Percentiles rank a stretch among this genome's conserved stretches.
phyloP scores from a whole-genome alignment of 2,797 vertebrate species.

The Enteromius viviparus region DNA sequence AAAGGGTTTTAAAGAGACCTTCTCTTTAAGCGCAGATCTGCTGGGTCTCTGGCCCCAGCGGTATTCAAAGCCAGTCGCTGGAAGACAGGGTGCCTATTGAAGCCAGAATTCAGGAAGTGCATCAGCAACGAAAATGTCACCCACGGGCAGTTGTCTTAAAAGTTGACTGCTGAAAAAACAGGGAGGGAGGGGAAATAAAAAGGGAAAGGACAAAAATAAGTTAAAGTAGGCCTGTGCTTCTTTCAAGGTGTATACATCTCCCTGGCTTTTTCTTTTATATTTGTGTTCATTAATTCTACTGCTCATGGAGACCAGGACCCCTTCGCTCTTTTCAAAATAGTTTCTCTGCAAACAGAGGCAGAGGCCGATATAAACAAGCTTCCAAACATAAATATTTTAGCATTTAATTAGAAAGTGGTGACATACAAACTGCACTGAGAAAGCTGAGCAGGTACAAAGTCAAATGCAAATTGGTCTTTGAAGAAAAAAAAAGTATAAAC shows the following conservation, averaged over 20 bases:
- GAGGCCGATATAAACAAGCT: constrained; percentile 69
- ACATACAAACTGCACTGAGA: constrained; percentile 66
- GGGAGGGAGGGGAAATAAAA: background rate
- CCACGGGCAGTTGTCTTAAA: constrained; percentile 37
- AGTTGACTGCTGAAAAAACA: constrained; percentile 6
- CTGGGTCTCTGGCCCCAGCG: constrained; percentile 36
- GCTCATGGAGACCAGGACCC: background rate
- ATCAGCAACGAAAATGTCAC: constrained; percentile 51
- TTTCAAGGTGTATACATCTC: background rate
- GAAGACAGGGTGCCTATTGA: constrained; percentile 37
- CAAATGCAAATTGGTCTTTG: constrained; percentile 70
- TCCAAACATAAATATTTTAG: constrained; percentile 78
- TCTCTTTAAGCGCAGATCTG: constrained; percentile 20
- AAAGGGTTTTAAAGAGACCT: constrained; percentile 32
- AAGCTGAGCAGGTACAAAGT: constrained; percentile 69
- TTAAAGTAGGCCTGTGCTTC: constrained; percentile 5
- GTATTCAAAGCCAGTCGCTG: constrained; percentile 24
- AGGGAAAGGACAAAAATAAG: background rate
- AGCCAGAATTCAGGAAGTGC: constrained; percentile 42
- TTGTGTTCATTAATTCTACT: constrained; percentile 50
- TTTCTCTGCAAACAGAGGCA: constrained; percentile 53
- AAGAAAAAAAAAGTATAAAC: constrained; percentile 17
- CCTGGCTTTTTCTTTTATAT: constrained; percentile 23
- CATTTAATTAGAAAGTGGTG: constrained; percentile 74
- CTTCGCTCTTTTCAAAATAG: constrained; percentile 18